A percentile compares a stretch with the other conserved stretches of the same genome.
phyloP scores from a whole-genome alignment of 2,888 invertebrate genomes.

The Scaptomyza flava region DNA sequence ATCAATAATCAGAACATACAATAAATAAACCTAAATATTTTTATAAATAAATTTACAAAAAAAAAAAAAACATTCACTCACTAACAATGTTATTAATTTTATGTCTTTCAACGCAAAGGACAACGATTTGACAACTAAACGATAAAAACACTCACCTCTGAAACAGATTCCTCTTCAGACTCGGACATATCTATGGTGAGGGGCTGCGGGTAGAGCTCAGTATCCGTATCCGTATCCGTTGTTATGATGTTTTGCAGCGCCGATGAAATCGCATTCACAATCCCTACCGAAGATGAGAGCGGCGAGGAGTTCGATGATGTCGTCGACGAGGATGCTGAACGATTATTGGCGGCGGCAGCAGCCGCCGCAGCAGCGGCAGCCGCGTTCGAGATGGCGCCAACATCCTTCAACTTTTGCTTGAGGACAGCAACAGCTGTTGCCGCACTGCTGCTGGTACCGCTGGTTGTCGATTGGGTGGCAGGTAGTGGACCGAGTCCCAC shows the following conservation, averaged over 20 bases:
- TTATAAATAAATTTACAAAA: not conserved
- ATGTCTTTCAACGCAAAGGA: too few species aligned
- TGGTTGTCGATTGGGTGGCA: conserved; percentile 33
- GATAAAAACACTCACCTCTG: conserved; percentile 90
- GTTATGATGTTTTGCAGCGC: conserved; percentile 86
- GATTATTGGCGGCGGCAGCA: conserved; percentile 68
- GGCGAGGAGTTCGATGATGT: conserved; percentile 82
- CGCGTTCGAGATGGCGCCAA: conserved; percentile 53
- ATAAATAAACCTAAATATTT: not conserved
- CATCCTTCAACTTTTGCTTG: conserved; percentile 77
- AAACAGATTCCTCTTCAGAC: conserved; percentile 98
- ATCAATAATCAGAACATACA: not conserved
- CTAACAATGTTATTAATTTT: not conserved
- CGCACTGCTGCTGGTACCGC: conserved; percentile 38
- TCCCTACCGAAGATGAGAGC: conserved; percentile 81
- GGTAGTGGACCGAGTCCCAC: conserved; percentile 34
- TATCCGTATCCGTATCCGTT: conserved; percentile 95
- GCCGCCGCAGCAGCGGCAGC: conserved; percentile 61
- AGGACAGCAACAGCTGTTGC: conserved; percentile 76
- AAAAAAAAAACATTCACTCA: not conserved
- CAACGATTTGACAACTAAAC: too few species aligned
- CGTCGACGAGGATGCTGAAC: conserved; percentile 78
- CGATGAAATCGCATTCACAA: conserved; percentile 82
- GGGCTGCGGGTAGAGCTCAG: conserved; percentile 91
- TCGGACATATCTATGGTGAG: conserved; percentile 97